These are phyloP conservation scores for Misgurnus mizolepis DNA, from an alignment of 2,113 vertebrate species.

Conservation along the genomic window DNA sequence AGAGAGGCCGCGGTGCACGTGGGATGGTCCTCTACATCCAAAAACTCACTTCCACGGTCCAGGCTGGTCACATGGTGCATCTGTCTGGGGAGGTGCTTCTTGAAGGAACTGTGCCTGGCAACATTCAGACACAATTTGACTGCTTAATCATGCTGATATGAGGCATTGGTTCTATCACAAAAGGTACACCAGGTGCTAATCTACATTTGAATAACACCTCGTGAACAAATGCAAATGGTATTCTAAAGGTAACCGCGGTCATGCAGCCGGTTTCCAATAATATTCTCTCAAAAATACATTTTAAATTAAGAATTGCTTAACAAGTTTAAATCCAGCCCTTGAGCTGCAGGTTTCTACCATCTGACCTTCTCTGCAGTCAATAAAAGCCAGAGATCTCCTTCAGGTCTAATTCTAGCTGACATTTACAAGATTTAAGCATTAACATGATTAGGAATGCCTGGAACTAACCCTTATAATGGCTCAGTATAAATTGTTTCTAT, in stretches of 20 bases:
- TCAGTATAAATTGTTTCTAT: neutral
- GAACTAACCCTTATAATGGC: constrained; percentile 23
- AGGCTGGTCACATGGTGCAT: constrained; percentile 63
- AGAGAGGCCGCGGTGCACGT: constrained; percentile 66
- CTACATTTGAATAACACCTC: constrained; percentile 24
- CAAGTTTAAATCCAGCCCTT: constrained; percentile 6
- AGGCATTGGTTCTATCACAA: constrained; percentile 28
- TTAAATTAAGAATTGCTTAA: neutral
- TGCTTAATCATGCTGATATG: constrained; percentile 21
- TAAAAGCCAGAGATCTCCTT: constrained; percentile 26
- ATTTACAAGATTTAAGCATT: constrained; percentile 37
- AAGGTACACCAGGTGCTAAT: constrained; percentile 34
- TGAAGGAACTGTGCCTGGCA: constrained; percentile 83
- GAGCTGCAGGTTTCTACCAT: neutral
- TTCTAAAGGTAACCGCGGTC: neutral
- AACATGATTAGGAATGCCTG: constrained; percentile 44
- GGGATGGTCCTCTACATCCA: constrained; percentile 70
- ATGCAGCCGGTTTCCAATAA: neutral
- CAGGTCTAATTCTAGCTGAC: constrained; percentile 29
- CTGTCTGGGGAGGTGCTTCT: constrained; percentile 62
- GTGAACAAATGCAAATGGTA: constrained; percentile 4
- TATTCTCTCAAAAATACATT: neutral
- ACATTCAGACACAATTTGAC: constrained; percentile 32
- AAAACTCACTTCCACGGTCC: constrained; percentile 55
- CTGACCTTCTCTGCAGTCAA: constrained; percentile 22